Evolutionary conservation across 2,113 vertebrate genomes (phyloP), one percentile per base, ranked within the genome.

Genomic region (Eulemur macaco): DNA sequence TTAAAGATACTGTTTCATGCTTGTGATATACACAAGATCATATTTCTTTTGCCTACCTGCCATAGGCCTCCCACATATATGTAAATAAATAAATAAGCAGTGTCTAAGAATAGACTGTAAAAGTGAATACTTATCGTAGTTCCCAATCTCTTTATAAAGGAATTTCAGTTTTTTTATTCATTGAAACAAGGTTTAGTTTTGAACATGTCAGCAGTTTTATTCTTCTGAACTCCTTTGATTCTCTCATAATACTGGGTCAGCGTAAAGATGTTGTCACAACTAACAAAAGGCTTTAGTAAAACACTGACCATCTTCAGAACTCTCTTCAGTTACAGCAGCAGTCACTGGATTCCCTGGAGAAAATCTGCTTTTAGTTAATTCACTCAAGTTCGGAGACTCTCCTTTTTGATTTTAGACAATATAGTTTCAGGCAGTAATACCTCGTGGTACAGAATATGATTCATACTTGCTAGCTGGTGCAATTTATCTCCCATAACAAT

Each of bases 401-500:
- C 13, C 66, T 89, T 68, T 92, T 45, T 80, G 13, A 60, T 64
- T 71, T 91, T 47, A 82, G 42, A 96, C 81, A 81, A 6, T 90
- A 63, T 60, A 63, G 39, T 97, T 58, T 15, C 27, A 95, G 73
- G 54, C 39, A 69, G 27, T 34, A 13, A 13, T 66, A 86, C 52
- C 63, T 97, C 31, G 0, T 80, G 52, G 80, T 2, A n/a, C 42
- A 47, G 21, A 54, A 60, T 87, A 60, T 89, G 89, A 95, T 85
- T 96, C 95, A 91, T 88, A 63, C 42, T 66, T 95, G 58, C 84
- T 78, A 39, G 96, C 56, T 60, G 77, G 52, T 82, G 23, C 18
- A 56, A 47, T 95, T 88, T 90, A 89, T 97, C 60, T 81, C 27
- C 42, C 20, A 20, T 92, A 96, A 94, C 85, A 87, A 92, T 96